A percentile compares a stretch with the other conserved stretches of the same genome.
Conservation (phyloP, 2,888 invertebrate genomes). For the Plutella xylostella region DNA sequence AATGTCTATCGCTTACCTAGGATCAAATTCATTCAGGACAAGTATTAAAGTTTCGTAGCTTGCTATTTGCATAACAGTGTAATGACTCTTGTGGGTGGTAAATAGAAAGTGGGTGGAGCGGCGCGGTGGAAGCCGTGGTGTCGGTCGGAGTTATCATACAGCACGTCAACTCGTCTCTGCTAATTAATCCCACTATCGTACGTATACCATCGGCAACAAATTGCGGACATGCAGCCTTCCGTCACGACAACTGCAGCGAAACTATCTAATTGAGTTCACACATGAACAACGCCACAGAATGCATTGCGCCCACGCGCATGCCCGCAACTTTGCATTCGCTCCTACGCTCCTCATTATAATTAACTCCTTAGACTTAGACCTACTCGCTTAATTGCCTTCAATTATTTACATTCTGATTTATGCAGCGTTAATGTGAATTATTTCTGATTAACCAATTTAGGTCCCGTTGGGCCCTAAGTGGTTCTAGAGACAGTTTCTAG, state of each 20-base stretch:
- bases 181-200: slow-evolving; percentile 29
- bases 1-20: slow-evolving; percentile 13
- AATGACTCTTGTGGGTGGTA: no score
- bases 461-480: neutral
- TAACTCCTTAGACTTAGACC: neutral
- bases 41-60: neutral
- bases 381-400: neutral
- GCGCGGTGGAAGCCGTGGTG: neutral
- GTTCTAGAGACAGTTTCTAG: neutral
- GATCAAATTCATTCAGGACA: slow-evolving; percentile 22
- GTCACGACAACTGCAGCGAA: slow-evolving; percentile 27
- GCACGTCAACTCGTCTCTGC: slow-evolving; percentile 23
- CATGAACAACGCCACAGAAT: slow-evolving; percentile 44
- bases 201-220: slow-evolving; percentile 27
- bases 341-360: slow-evolving; percentile 10
- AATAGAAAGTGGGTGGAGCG: neutral
- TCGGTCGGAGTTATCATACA: slow-evolving; percentile 4
- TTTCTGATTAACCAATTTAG: slow-evolving; percentile 1
- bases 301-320: slow-evolving; percentile 27
- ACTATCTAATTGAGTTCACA: slow-evolving; percentile 51
- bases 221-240: slow-evolving; percentile 24
- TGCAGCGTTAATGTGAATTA: slow-evolving; percentile 1
- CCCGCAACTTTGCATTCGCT: slow-evolving; percentile 18
- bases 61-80: no score
- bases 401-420: slow-evolving; percentile 1